phyloP scores from a whole-genome alignment of 2,888 invertebrate species.

The Zaprionus obscuricornis region DNA sequence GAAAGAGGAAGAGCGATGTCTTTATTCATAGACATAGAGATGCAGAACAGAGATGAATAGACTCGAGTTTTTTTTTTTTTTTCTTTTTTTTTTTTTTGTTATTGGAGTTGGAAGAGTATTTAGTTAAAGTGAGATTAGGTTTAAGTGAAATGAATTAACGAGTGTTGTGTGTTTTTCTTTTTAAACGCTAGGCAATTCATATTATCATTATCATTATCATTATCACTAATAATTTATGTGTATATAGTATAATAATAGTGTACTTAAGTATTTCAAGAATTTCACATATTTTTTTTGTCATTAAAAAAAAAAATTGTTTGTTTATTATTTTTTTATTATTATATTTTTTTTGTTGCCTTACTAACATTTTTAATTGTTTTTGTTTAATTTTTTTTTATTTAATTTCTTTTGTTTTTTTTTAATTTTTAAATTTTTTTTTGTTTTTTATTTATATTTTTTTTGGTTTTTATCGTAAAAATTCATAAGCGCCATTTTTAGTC shows the following conservation, averaged over 20 bases:
- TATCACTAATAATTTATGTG: constrained; percentile 7
- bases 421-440: constrained; percentile 8
- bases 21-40: too few relatives aligned
- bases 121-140: too few relatives aligned
- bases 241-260: not conserved
- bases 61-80: too few relatives aligned
- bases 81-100: too few relatives aligned
- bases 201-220: too few relatives aligned
- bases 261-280: not conserved
- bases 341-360: not conserved
- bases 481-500: constrained; percentile 70
- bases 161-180: too few relatives aligned
- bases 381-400: constrained; percentile 8
- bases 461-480: constrained; percentile 51
- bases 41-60: too few relatives aligned
- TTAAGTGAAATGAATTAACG: too few relatives aligned
- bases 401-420: not conserved
- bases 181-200: too few relatives aligned
- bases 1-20: constrained; percentile 4
- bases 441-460: constrained; percentile 3
- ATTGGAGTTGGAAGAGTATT: too few relatives aligned
- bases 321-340: constrained; percentile 26
- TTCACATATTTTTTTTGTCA: not conserved
- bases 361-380: too few relatives aligned
- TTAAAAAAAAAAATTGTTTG: constrained; percentile 41